Base-by-base conservation (phyloP, 1,140 invertebrate genomes). In the Phocides pigmalion region DNA sequence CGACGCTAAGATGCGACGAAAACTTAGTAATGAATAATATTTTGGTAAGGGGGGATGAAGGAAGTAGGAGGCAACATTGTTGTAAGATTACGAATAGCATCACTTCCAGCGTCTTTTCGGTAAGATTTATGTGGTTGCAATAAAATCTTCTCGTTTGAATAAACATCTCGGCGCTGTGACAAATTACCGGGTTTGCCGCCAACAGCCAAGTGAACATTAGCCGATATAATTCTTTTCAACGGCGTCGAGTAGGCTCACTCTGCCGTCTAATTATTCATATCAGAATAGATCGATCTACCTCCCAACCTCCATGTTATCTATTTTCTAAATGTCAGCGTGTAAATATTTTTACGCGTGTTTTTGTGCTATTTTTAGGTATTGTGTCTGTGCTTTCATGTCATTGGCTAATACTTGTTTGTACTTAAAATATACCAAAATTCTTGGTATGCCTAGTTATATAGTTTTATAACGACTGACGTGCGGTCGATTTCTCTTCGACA, bases 61-160 rank as follows among this genome's bases (percentile, higher is more conserved):
- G 28, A 67, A 64, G 32, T 53, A 53, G n/a, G 16, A 72, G 74
- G 62, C 65, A 76, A 65, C 72, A 72, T 79, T 84, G 76, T 81
- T 59, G 72, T 70, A 42, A 66, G 74, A 79, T 84, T 81, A 82
- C 76, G 69, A 59, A 53, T 70, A 65, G 62, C 75, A 79, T 82
- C 76, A 85, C 70, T 85, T 76, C 70, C 76, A 82, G 73, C 72
- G 70, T 73, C 75, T 84, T 76, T 74, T 61, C 51, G 12, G 53
- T 56, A 79, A 87, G 82, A 87, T 87, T 84, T 84, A 87, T 84
- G 28, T 32, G 9, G 28, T 32, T 32, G 28, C 28, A 83, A 87
- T 89, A 82, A 88, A 83, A 87, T 84, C 74, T 79, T 79, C 74
- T 84, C 78, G 82, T 90, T 86, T 87, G 84, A 87, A 90, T 90